Conservation (phyloP, 2,113 vertebrate species). For the Herpetotheres cachinnans region DNA sequence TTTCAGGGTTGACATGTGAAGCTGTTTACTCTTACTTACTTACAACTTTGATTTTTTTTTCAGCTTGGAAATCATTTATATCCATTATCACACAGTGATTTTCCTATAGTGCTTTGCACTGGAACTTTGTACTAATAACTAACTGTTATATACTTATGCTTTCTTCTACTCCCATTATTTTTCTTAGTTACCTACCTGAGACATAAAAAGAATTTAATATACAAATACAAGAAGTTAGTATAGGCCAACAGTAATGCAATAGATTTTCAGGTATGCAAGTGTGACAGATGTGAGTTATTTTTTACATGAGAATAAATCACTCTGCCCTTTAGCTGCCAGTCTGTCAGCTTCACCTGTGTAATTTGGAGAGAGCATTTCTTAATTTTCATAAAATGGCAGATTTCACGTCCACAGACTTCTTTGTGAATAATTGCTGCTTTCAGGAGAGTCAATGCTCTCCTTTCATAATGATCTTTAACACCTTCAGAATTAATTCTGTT, state of each 20-base stretch:
- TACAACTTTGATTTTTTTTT: background rate
- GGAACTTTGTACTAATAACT: background rate
- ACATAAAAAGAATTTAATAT: background rate
- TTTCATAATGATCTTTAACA: constrained; percentile 17
- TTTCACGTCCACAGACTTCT: background rate
- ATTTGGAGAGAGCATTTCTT: constrained; percentile 13
- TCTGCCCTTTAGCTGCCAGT: constrained; percentile 1
- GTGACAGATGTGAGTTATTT: constrained; percentile 10
- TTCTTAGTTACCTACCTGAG: background rate
- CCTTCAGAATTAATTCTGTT: background rate
- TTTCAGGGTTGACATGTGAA: background rate
- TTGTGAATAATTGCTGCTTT: constrained; percentile 29
- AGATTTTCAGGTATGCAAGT: background rate
- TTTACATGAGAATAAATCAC: constrained; percentile 18
- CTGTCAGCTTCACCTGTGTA: background rate
- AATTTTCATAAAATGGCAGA: constrained; percentile 30
- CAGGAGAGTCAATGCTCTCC: background rate
- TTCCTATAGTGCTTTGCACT: background rate
- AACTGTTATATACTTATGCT: background rate
- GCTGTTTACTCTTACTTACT: background rate
- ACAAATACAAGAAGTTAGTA: background rate
- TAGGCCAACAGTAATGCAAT: background rate
- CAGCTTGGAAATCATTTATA: background rate
- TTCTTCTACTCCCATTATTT: background rate
- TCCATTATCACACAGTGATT: background rate